Base-by-base conservation (phyloP, 2,113 vertebrate species). In the Rhombomys opimus region DNA sequence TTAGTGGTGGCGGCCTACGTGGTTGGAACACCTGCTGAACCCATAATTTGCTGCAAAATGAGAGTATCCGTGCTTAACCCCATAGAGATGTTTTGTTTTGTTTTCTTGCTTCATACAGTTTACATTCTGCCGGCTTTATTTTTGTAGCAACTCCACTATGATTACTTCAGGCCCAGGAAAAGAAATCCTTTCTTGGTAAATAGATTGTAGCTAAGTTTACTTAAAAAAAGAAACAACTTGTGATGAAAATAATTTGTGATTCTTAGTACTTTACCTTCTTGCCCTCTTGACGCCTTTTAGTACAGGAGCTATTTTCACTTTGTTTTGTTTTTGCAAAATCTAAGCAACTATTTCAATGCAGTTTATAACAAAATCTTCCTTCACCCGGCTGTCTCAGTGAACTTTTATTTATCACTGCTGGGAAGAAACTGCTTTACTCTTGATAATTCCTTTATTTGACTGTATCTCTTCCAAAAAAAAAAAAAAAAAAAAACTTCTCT, bases 1-100 rank as follows among this genome's bases (percentile, higher is more conserved):
- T 22, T 95, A 97, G 96, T 93, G 50, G 50, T 18, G 12, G 68
- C 76, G 89, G 80, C 81, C 63, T 59, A 41, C 38, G 92, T 76
- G 94, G 50, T 87, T 14, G 0, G 2, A 91, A 95, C 96, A 95
- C 96, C 94, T 97, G 84, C 87, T 7, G 94, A 90, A 96, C 76
- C 94, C 96, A 91, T 97, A 96, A 98, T 97, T 97, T 75, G 12
- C 67, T 54, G 87, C 78, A 54, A 73, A 94, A 97, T 93, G 52
- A 93, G 57, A 78, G 72, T 63, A 61, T 93, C 78, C 41, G 1
- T 93, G 95, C 97, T 94, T 96, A 97, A 93, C 87, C 22, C 75
- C 35, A 30, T 38, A 38, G 61, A 14, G 81, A 61, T 7, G 13
- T 76, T 63, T 52, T 27, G 50, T n/a, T 32, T 65, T 77, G 23